Conservation (phyloP, 2,888 invertebrate genomes). For the Xestobium rufovillosum region DNA sequence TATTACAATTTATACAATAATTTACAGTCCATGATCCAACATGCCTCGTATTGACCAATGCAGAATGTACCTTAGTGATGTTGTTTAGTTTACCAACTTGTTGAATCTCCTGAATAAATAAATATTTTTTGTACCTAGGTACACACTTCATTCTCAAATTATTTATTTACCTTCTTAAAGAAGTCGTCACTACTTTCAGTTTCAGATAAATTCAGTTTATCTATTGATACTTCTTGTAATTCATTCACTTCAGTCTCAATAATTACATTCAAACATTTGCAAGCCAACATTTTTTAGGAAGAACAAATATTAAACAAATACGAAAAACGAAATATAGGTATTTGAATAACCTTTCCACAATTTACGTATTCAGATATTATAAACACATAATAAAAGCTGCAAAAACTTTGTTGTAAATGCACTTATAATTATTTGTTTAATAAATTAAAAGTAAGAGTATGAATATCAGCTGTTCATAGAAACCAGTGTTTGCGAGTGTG, state of each 20-base stretch:
- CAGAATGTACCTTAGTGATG: constrained; percentile 51
- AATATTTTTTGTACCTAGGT: constrained; percentile 10
- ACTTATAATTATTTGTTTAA: no score
- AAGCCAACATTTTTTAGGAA: constrained; percentile 59
- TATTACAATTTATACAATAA: constrained; percentile 57
- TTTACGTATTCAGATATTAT: no score
- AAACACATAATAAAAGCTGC: no score
- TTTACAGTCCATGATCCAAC: constrained; percentile 56
- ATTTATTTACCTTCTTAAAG: constrained; percentile 56
- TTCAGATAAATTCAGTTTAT: constrained; percentile 50
- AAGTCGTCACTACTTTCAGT: constrained; percentile 57
- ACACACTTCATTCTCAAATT: constrained; percentile 13
- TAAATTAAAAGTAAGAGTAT: no score
- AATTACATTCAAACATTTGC: constrained; percentile 70
- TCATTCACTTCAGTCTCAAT: constrained; percentile 53
- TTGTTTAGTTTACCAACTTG: constrained; percentile 46
- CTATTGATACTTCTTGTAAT: constrained; percentile 50
- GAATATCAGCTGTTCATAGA: no score
- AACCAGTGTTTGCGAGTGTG: no score
- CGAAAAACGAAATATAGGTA: no score
- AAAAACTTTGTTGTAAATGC: no score
- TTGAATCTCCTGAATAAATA: constrained; percentile 45
- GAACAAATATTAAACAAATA: no score
- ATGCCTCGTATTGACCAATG: constrained; percentile 48
- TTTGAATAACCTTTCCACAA: no score